Conservation (phyloP, 2,797 vertebrate species). For the Paedocypris micromegethes region DNA sequence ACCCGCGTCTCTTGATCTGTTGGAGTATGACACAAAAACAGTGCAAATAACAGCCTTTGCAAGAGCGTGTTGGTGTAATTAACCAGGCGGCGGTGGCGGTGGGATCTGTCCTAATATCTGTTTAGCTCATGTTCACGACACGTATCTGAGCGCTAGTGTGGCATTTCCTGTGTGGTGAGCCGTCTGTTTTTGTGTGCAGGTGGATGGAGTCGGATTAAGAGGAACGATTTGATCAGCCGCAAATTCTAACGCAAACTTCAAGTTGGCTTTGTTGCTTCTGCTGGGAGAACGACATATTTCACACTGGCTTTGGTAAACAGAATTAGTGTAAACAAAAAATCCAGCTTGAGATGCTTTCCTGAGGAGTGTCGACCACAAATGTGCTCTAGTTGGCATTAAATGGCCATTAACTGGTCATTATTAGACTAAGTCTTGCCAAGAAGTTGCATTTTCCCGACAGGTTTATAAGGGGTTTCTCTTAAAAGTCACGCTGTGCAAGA, state of each 20-base stretch:
- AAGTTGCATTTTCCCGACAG: constrained; percentile 16
- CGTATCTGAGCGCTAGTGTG: constrained; percentile 29
- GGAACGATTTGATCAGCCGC: constrained; percentile 36
- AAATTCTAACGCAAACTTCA: constrained; percentile 46
- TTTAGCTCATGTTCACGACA: constrained; percentile 27
- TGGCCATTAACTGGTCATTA: not conserved
- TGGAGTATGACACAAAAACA: constrained; percentile 19
- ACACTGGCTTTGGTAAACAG: constrained; percentile 40
- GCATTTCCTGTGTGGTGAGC: constrained; percentile 18
- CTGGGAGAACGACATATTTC: constrained; percentile 36
- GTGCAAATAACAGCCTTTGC: not conserved
- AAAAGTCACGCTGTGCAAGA: constrained; percentile 32
- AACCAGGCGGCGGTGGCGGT: constrained; percentile 14
- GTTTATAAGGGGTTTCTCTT: constrained; percentile 41
- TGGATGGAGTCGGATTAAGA: constrained; percentile 42
- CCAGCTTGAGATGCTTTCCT: constrained; percentile 11
- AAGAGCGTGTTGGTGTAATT: constrained; percentile 31
- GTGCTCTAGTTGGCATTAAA: constrained; percentile 9
- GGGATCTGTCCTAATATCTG: constrained; percentile 6
- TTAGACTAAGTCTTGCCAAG: no score
- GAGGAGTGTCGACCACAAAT: not conserved
- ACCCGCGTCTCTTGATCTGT: constrained; percentile 14
- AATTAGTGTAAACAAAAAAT: constrained; percentile 50
- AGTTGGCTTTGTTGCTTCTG: constrained; percentile 37
- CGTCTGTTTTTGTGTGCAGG: constrained; percentile 6